Evolutionary conservation across 2,888 invertebrate species (phyloP), one percentile per base, ranked within the genome.

Genomic region (Galeruca laticollis): DNA sequence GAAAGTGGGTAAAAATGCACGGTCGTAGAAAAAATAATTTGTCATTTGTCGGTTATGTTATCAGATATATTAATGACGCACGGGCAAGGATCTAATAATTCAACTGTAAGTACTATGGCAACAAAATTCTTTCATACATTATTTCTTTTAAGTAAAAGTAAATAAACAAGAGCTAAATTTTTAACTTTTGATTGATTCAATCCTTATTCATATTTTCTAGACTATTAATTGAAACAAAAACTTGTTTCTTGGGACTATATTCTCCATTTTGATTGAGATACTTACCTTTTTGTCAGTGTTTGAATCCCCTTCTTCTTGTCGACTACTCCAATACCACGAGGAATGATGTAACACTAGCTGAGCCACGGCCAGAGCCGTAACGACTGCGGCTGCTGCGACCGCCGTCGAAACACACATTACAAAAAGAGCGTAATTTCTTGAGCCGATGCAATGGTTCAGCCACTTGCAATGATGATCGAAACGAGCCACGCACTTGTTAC

Each of bases 401-500:
- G 95, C 95, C 62, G 94, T 93, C 69, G 91, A 88, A 66, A 96
- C 92, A 82, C 94, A 93, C 83, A 92, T 90, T 76, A 95, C 88
- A 85, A 96, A 96, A 33, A 92, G 90, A 52, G 88, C 89, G 88
- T 98, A 98, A 85, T 98, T 98, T 77, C 96, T 88, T 54, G 90
- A 90, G 9, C 99, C 99, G 72, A 99, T 91, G 87, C 99, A 99
- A 86, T 97, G 98, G 88, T 99, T 99, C 77, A 99, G 88, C 98
- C 99, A 99, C 88, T 97, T 97, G 88, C 98, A 99, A 86, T 99
- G 98, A 85, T 98, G 98, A 85, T 99, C 98, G 86, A 99, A 99
- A 69, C 91, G 89, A 13, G 92, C 91, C 61, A 99, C 94, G 86
- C 99, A 99, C 89, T 99, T 99, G 88, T 99, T 99, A 87, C 99